Base-by-base conservation (phyloP, 1,140 invertebrate species). In the Plectus sambesii region DNA sequence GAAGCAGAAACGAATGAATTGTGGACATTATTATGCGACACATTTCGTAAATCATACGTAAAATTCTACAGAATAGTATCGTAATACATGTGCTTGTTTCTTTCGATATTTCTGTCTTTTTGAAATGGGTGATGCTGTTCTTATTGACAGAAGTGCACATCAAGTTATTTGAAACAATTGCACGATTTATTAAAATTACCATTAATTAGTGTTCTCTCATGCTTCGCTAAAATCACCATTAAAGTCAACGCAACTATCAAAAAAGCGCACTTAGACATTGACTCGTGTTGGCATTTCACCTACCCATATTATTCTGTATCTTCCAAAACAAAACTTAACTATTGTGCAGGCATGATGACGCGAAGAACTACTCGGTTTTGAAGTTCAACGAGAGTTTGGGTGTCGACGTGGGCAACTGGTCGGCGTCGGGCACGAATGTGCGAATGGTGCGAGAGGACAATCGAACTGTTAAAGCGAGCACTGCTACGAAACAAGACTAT, bases 351-450 rank as follows among this genome's bases (percentile, higher is more conserved):
- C 38, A 33, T 5, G 6, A 27, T 20, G 47, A 46, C 12, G 25
- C 26, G n/a, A 43, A 60, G 30, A 23, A 42, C 5, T 61, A 53
- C n/a, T 62, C 62, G 0, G 58, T 66, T 9, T 35, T 66, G 33
- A 64, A 64, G 37, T 66, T 66, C 51, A 66, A 69, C 45, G 56
- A 44, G 19, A 40, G 49, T 20, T 47, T 67, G 19, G 69, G 69
- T 26, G 61, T 66, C 1, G 55, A 58, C 27, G 57, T 58, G 2
- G 24, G 25, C 3, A 17, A 35, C 1, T 62, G 61, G 61, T 9
- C 45, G 6, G 52, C 33, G 9, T 23, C 47, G 19, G 47, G 43
- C 12, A 49, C 40, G 27, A 26, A 44, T 12, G 35, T 66, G 12
- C 24, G 24, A 15, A 51, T 66, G 53, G 53, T 50, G 36, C 43